Base-by-base conservation (phyloP, 1,140 invertebrate genomes). In the Meloidogyne floridensis region DNA sequence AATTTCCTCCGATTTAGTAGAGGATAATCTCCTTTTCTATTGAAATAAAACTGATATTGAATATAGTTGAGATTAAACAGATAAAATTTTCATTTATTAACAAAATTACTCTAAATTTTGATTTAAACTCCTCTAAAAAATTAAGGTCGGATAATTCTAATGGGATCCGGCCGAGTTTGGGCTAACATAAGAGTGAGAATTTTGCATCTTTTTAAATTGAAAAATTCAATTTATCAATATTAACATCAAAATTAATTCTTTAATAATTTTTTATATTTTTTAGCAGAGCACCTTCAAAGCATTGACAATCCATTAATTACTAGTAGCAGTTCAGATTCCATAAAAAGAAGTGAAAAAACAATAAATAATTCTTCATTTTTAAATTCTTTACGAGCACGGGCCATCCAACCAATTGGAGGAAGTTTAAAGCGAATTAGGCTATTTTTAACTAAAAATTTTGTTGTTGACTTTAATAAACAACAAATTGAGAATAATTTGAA, bases 281-380 rank as follows among this genome's bases (percentile, higher is more conserved):
- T 65, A 5, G n/a, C 3, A 65, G 59, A 65, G 2, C 6, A n/a
- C 5, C 15, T n/a, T 18, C n/a, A n/a, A 65, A 65, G 0, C 15
- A 18, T n/a, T 65, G 59, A 65, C 7, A 65, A 65, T 8, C 5
- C 59, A n/a, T 32, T 32, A 32, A 47, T 47, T 47, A 6, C 47
- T 1, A 65, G 2, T 6, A n/a, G 15, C 10, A 65, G n/a, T n/a
- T n/a, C n/a, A n/a, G 59, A 65, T n/a, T 65, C n/a, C 15, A 7
- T 65, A 65, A 65, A 65, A 65, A 65, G n/a, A 15, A 65, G n/a
- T 65, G 59, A 65, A n/a, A 65, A 65, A 4, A n/a, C 10, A 65
- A 65, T 65, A 7, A 65, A 65, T 65, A 65, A 65, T n/a, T n/a
- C 59, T n/a, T n/a, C 59, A 65, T 65, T 65, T n/a, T n/a, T 65